A percentile compares a stretch with the other conserved stretches of the same genome.
Conservation (phyloP, 2,797 vertebrate species). For the Pogonophryne albipinna region DNA sequence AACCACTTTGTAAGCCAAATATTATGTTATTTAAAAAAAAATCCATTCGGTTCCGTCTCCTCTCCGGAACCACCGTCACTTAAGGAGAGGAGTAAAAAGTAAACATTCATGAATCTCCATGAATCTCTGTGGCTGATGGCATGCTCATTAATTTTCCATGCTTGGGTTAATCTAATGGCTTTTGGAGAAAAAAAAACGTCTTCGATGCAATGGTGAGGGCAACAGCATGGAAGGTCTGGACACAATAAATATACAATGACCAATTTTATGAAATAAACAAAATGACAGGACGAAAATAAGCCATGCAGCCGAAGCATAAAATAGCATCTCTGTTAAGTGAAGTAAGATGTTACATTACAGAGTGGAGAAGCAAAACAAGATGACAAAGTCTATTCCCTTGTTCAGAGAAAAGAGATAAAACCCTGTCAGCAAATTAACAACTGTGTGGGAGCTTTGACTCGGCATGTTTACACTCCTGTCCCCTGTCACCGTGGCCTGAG, state of each 20-base stretch:
- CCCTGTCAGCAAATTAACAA: slow-evolving; percentile 67
- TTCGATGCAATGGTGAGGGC: slow-evolving; percentile 19
- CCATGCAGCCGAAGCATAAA: slow-evolving; percentile 1
- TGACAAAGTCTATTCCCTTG: slow-evolving; percentile 35
- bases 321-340: slow-evolving; percentile 22
- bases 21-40: too few species aligned
- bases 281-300: slow-evolving; percentile 14
- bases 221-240: background rate
- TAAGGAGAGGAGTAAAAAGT: slow-evolving; percentile 26
- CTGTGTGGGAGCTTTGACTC: slow-evolving; percentile 60
- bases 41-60: slow-evolving; percentile 5
- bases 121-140: slow-evolving; percentile 33
- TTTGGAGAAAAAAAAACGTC: background rate
- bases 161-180: slow-evolving; percentile 27
- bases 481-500: slow-evolving; percentile 43
- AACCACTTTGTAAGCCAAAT: background rate
- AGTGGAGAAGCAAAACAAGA: slow-evolving; percentile 25
- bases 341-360: slow-evolving; percentile 21
- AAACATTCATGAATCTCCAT: slow-evolving; percentile 51
- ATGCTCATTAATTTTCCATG: slow-evolving; percentile 49
- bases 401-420: slow-evolving; percentile 43
- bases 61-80: slow-evolving; percentile 31
- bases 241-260: slow-evolving; percentile 42
- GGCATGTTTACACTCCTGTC: slow-evolving; percentile 55
- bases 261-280: slow-evolving; percentile 30